Evolutionary conservation across 1,140 invertebrate genomes (phyloP).

Genomic region (Pemphigus obesinymphae): DNA sequence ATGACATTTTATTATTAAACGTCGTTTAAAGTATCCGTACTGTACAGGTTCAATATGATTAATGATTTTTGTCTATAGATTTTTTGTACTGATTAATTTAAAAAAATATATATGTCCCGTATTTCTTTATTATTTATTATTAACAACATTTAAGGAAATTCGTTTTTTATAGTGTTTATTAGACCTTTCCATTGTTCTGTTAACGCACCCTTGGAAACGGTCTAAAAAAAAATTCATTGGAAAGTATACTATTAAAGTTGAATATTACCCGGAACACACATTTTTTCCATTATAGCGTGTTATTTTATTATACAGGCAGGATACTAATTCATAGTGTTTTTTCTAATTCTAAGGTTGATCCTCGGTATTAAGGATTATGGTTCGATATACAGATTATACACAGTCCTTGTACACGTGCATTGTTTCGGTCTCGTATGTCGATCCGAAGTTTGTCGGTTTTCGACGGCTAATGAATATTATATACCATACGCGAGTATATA

Average conservation of each 20-base stretch:
- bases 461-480: neutral
- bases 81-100: neutral
- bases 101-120: neutral
- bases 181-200: conserved; percentile 2
- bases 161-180: neutral
- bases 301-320: neutral
- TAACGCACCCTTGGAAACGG: neutral
- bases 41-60: neutral
- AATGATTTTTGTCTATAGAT: too few relatives aligned
- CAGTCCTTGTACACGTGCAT: neutral
- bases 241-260: neutral
- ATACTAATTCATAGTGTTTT: neutral
- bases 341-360: conserved; percentile 12
- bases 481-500: neutral
- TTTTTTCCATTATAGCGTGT: conserved; percentile 1
- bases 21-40: neutral
- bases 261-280: neutral
- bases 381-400: too few relatives aligned
- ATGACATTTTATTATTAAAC: neutral
- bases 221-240: neutral
- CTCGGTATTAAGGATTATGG: neutral
- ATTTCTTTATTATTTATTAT: neutral
- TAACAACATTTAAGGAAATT: neutral
- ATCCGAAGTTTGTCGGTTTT: neutral
- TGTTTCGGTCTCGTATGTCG: neutral